phyloP scores from a whole-genome alignment of 2,888 invertebrate genomes.

The Scrobipalpa costella region DNA sequence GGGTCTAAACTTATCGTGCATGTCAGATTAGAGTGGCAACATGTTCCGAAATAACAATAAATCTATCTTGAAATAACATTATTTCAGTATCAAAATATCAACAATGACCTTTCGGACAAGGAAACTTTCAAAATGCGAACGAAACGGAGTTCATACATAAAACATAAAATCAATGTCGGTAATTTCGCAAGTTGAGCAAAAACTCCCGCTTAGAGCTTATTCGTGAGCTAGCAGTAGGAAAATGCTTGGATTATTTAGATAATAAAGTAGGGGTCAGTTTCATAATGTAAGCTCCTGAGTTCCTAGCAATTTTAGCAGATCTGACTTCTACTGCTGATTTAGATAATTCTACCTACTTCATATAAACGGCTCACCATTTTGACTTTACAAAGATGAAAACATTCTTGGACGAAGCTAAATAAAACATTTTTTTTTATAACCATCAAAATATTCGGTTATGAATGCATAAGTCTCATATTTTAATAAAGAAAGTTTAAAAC shows the following conservation, averaged over 20 bases:
- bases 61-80: neutral
- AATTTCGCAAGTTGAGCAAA: conserved; percentile 3
- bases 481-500: no score
- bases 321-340: neutral
- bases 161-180: neutral
- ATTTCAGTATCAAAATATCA: neutral
- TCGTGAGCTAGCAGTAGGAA: conserved; percentile 6
- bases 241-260: conserved; percentile 8
- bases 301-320: conserved; percentile 3
- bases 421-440: no score
- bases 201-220: conserved; percentile 2
- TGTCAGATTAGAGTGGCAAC: neutral
- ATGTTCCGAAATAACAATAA: conserved; percentile 1
- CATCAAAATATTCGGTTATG: no score
- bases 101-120: neutral
- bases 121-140: neutral
- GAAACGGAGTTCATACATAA: neutral
- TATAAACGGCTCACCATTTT: neutral
- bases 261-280: conserved; percentile 10
- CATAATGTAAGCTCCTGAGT: conserved; percentile 2
- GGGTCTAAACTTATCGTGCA: neutral
- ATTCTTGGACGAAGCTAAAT: no score
- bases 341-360: neutral
- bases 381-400: no score
- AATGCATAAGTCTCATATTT: no score